Conservation (phyloP, 2,113 vertebrate species). For the Suncus etruscus region DNA sequence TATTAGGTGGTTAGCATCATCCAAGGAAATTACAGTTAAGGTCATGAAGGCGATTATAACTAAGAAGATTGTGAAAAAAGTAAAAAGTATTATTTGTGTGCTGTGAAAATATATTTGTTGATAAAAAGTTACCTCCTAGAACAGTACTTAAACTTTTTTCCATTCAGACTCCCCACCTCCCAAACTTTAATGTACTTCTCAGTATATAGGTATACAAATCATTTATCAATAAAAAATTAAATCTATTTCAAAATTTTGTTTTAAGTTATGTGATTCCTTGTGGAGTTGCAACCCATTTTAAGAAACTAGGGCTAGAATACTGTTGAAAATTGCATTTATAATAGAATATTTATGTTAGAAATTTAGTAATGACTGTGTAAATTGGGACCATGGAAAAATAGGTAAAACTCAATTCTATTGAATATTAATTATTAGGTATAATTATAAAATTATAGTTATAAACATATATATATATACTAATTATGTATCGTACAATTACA, state of each 20-base stretch:
- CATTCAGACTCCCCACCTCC: too few relatives aligned
- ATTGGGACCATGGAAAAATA: neutral
- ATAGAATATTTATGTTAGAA: slow-evolving; percentile 12
- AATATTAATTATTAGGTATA: too few relatives aligned
- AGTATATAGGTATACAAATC: too few relatives aligned
- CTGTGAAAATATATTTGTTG: neutral
- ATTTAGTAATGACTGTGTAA: slow-evolving; percentile 19
- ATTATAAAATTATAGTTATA: too few relatives aligned
- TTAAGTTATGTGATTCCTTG: too few relatives aligned
- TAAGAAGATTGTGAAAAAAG: neutral
- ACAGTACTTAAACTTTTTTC: too few relatives aligned
- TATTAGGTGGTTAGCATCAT: neutral
- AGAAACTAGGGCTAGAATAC: neutral
- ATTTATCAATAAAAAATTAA: too few relatives aligned
- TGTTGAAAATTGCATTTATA: slow-evolving; percentile 13
- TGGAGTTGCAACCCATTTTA: too few relatives aligned
- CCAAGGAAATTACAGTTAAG: neutral
- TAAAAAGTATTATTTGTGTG: neutral
- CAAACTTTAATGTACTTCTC: too few relatives aligned
- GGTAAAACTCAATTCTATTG: neutral
- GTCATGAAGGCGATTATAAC: neutral
- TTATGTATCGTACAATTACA: too few relatives aligned
- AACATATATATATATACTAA: too few relatives aligned
- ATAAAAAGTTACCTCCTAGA: neutral
- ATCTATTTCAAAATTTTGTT: too few relatives aligned